Base-by-base conservation (phyloP, 2,797 vertebrate genomes). In the Silurus aristotelis region DNA sequence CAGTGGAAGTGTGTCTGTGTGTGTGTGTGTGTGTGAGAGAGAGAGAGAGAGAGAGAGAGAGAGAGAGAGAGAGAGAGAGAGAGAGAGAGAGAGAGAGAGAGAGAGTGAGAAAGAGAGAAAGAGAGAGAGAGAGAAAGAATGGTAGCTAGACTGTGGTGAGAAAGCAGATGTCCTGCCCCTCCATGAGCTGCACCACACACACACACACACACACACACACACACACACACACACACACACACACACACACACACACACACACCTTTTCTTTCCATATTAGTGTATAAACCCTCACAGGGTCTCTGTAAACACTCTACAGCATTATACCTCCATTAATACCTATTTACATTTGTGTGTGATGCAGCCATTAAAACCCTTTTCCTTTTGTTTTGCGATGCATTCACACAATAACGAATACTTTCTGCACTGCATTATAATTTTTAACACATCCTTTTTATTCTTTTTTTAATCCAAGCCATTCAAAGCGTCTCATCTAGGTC, bases 331-430 rank as follows among this genome's bases (percentile, higher is more conserved):
- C 83, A 86, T 84, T 84, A 89, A 83, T 84, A 80, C 79, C 76
- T 68, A 85, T 89, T 87, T 80, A 78, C 73, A 87, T 89, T 46
- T 63, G 56, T 76, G 61, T 19, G 31, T 80, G 71, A 84, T 48
- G 43, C 60, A 82, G 55, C 71, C 76, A 83, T 86, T 72, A 84
- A 77, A 80, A 83, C 48, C 46, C 43, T 81, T 81, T 14, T 17
- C 10, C 66, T 72, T 83, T 85, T 73, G 19, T 73, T 84, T 64
- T 10, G 73, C 20, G 1, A 25, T 63, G 52, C 77, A 87, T 80
- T 80, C 82, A 66, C 70, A 72, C 46, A 63, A 58, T 56, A 76
- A 68, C 52, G 12, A 70, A 84, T 55, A 70, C 78, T 70, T 82
- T 25, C 43, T 19, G 77, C 14, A 0, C 43, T 1, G 8, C 67